Conservation (phyloP, 2,113 vertebrate species). For the Pomatostomus ruficeps region DNA sequence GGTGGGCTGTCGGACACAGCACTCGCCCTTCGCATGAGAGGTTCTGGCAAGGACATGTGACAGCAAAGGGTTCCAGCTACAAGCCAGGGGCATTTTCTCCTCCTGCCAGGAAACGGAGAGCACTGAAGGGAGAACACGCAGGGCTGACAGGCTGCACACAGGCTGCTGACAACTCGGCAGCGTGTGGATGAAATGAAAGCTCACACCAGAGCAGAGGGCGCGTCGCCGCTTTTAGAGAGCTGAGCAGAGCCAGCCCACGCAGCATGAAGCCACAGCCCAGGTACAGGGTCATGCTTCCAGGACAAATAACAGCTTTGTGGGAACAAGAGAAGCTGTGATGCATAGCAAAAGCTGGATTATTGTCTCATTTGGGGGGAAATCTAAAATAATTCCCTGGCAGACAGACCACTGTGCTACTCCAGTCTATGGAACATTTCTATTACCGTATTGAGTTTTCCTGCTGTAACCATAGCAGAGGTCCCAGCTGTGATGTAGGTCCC, state of each 20-base stretch:
- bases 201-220: background rate
- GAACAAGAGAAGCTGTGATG: background rate
- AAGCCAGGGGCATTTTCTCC: background rate
- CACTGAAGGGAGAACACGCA: background rate
- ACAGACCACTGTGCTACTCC: background rate
- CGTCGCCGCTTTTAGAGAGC: rapidly evolving
- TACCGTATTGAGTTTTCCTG: background rate
- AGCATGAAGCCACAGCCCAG: rapidly evolving
- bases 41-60: background rate
- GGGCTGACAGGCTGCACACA: background rate
- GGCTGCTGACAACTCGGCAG: background rate
- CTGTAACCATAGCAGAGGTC: background rate
- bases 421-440: background rate
- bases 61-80: background rate
- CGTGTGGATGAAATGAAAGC: background rate
- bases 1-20: background rate
- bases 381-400: background rate
- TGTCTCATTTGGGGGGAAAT: background rate
- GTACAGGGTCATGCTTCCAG: background rate
- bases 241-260: background rate
- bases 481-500: background rate
- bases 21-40: rapidly evolving
- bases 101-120: background rate
- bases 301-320: background rate
- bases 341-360: background rate